A percentile compares a stretch with the other conserved stretches of the same genome.
phyloP scores from a whole-genome alignment of 2,113 vertebrate species.

The Seriola dumerili region DNA sequence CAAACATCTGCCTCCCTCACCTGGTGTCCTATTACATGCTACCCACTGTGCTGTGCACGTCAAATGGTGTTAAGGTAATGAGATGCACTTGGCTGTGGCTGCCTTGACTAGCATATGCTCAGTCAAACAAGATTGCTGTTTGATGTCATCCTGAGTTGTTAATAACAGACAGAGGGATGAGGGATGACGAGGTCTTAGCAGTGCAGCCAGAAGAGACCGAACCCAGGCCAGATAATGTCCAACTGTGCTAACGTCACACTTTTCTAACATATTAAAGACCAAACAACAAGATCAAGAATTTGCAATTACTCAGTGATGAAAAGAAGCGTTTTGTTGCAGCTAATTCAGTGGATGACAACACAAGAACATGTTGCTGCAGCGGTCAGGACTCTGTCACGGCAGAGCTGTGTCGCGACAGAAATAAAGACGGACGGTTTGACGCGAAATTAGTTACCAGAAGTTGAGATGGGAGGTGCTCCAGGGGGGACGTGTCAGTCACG shows the following conservation, averaged over 20 bases:
- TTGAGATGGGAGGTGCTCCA: background rate
- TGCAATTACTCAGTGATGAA: too few relatives aligned
- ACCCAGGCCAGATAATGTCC: background rate
- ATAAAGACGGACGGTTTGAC: background rate
- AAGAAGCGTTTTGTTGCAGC: background rate
- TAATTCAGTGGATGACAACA: background rate
- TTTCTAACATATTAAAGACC: background rate
- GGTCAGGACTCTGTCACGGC: background rate
- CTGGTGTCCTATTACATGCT: conserved; percentile 64
- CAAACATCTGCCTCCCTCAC: conserved; percentile 74
- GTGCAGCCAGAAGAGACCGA: background rate
- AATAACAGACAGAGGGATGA: conserved; percentile 42
- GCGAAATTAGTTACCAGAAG: background rate
- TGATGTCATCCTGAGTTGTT: conserved; percentile 63
- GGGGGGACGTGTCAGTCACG: background rate
- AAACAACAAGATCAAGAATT: too few relatives aligned
- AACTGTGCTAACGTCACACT: too few relatives aligned
- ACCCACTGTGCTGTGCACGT: conserved; percentile 34
- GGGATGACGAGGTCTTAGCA: conserved; percentile 17
- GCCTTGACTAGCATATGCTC: conserved; percentile 64
- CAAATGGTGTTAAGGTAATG: conserved; percentile 69
- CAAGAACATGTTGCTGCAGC: background rate
- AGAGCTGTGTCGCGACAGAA: background rate
- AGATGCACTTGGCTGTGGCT: conserved; percentile 68
- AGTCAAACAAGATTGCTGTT: conserved; percentile 55